Percentiles rank a stretch among this genome's conserved stretches.
phyloP scores from a whole-genome alignment of 2,797 vertebrate genomes.

The Enteromius mattozi region DNA sequence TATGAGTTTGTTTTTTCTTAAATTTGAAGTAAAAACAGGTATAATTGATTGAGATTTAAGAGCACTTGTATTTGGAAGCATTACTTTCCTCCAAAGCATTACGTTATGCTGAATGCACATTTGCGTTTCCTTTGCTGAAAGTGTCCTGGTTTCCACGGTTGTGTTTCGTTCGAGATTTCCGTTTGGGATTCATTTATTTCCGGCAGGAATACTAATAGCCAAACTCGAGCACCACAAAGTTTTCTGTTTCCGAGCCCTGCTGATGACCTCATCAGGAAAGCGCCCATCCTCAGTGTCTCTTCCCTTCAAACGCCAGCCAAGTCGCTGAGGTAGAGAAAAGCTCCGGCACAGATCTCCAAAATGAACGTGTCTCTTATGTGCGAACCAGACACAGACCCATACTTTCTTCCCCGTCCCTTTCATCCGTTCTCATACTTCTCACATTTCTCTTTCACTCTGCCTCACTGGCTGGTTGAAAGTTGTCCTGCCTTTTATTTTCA shows the following conservation, averaged over 20 bases:
- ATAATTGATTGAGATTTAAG: conserved; percentile 1
- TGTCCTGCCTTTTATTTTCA: conserved; percentile 88
- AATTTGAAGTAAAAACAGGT: neutral
- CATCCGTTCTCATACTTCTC: conserved; percentile 58
- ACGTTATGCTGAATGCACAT: neutral
- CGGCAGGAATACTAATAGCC: conserved; percentile 35
- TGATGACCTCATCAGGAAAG: conserved; percentile 81
- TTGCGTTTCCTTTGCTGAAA: neutral
- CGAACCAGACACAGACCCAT: conserved; percentile 58
- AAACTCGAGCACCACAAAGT: conserved; percentile 54
- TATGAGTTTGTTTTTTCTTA: neutral
- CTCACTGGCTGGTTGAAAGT: conserved; percentile 82
- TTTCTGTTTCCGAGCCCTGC: conserved; percentile 67
- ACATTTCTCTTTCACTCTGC: conserved; percentile 70
- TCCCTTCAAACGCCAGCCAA: conserved; percentile 58
- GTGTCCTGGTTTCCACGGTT: neutral
- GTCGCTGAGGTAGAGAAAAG: conserved; percentile 72
- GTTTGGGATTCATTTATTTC: conserved; percentile 47
- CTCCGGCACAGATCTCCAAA: conserved; percentile 61
- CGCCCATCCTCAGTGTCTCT: conserved; percentile 54
- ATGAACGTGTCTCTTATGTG: conserved; percentile 58
- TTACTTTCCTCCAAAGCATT: neutral
- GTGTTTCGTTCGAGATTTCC: conserved; percentile 33
- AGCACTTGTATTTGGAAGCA: neutral
- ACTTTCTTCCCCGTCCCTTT: conserved; percentile 60